Conservation (phyloP, 2,888 invertebrate genomes). For the Hofmannophila pseudospretella region DNA sequence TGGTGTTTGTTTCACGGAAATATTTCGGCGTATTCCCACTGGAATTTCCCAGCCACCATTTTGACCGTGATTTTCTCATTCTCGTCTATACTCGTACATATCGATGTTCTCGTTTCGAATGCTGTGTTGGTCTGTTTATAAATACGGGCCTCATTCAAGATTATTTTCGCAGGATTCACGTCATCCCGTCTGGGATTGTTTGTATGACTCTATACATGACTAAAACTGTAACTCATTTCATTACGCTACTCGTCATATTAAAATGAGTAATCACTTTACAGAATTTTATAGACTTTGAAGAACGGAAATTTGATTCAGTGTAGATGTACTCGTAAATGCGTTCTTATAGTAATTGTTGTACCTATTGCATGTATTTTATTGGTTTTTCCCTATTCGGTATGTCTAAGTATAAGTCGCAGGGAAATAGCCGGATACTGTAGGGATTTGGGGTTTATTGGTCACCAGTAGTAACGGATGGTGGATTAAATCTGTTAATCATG, state of each 20-base stretch:
- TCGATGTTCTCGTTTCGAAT: constrained; percentile 24
- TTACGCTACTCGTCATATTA: constrained; percentile 26
- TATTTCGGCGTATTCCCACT: too few relatives aligned
- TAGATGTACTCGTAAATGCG: too few relatives aligned
- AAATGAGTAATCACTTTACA: constrained; percentile 45
- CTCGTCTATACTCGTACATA: constrained; percentile 16
- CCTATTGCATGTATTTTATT: too few relatives aligned
- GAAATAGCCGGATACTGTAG: too few relatives aligned
- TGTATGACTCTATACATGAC: constrained; percentile 62
- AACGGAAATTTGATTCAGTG: not conserved
- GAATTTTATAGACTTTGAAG: not conserved
- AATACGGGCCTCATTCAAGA: constrained; percentile 43
- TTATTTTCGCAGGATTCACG: constrained; percentile 64
- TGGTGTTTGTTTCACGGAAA: too few relatives aligned
- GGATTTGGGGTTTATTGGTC: too few relatives aligned
- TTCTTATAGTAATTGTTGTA: too few relatives aligned
- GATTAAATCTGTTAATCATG: too few relatives aligned
- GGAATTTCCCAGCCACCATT: too few relatives aligned
- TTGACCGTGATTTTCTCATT: constrained; percentile 15
- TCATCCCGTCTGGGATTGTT: constrained; percentile 55
- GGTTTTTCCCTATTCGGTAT: too few relatives aligned
- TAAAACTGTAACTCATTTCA: constrained; percentile 48
- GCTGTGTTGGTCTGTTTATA: constrained; percentile 59
- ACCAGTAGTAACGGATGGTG: too few relatives aligned
- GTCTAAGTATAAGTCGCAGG: too few relatives aligned